phyloP scores from a whole-genome alignment of 2,888 invertebrate species.

The Hirtodrosophila histrioides region DNA sequence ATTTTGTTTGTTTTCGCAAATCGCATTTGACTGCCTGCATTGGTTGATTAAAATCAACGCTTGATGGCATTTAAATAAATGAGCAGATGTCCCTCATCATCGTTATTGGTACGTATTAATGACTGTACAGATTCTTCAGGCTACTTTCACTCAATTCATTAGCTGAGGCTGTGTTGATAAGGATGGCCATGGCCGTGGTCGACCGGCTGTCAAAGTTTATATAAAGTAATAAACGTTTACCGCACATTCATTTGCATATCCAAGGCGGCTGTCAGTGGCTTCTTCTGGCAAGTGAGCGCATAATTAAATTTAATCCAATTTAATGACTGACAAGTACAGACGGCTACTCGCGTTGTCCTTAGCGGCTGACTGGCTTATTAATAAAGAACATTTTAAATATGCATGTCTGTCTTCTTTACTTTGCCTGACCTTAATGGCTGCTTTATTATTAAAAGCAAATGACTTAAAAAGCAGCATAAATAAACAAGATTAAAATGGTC shows the following conservation, averaged over 20 bases:
- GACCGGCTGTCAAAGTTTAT: constrained; percentile 48
- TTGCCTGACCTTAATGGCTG: constrained; percentile 3
- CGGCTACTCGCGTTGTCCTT: constrained; percentile 10
- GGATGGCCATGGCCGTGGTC: constrained; percentile 27
- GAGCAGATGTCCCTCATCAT: background rate
- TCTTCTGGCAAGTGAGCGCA: constrained; percentile 49
- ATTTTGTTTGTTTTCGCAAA: constrained; percentile 4
- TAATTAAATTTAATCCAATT: constrained; percentile 74
- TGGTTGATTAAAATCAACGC: constrained; percentile 16
- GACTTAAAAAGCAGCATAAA: constrained; percentile 2
- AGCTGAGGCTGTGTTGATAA: constrained; percentile 28
- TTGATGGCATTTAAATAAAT: constrained; percentile 22
- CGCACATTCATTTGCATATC: constrained; percentile 63
- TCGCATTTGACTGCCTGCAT: constrained; percentile 15
- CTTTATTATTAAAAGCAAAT: constrained; percentile 24
- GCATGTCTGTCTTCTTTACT: constrained; percentile 4
- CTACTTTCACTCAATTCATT: constrained; percentile 47
- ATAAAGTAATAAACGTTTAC: constrained; percentile 60
- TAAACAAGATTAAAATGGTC: background rate
- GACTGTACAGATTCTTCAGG: constrained; percentile 19
- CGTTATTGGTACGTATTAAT: constrained; percentile 21
- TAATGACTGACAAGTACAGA: constrained; percentile 53
- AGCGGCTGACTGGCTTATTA: constrained; percentile 24
- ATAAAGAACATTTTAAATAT: constrained; percentile 22
- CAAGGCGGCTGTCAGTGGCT: constrained; percentile 22